phyloP scores from a whole-genome alignment of 92 coral and sea anemone species.

The Nematostella vectensis region DNA sequence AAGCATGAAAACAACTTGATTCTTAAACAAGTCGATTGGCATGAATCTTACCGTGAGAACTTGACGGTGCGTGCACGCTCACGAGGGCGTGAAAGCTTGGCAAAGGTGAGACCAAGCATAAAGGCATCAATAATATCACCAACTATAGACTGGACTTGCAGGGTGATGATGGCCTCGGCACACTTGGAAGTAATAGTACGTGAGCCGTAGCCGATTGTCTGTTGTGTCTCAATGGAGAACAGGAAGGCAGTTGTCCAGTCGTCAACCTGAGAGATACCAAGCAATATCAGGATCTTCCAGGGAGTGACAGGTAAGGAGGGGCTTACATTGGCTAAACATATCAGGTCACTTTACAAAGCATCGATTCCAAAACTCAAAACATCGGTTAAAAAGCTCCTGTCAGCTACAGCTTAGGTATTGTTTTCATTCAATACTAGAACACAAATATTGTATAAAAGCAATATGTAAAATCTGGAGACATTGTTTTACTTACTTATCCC shows the following conservation, averaged over 20 bases:
- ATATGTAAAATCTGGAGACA: no score
- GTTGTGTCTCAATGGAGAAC: constrained; percentile 94
- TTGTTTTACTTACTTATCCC: no score
- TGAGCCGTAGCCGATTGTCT: constrained; percentile 93
- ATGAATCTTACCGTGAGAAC: no score
- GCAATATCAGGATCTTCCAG: no score
- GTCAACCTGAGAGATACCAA: constrained; percentile 55
- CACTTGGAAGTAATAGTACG: constrained; percentile 71
- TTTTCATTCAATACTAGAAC: no score
- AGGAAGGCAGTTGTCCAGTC: constrained; percentile 87
- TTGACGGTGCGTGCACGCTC: constrained; percentile 79
- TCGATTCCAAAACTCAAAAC: no score
- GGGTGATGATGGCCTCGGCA: constrained; percentile 59
- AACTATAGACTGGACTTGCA: constrained; percentile 66
- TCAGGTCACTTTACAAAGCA: background rate
- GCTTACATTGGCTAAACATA: background rate
- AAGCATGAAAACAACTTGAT: no score
- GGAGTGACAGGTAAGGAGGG: background rate
- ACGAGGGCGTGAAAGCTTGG: constrained; percentile 89
- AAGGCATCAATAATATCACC: constrained; percentile 83
- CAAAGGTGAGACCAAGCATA: constrained; percentile 84
- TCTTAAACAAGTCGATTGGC: no score
- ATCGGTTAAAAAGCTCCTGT: no score
- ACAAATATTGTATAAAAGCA: no score
- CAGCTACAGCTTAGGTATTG: no score